Base-by-base conservation (phyloP, 2,113 vertebrate species). In the Dipodomys spectabilis region DNA sequence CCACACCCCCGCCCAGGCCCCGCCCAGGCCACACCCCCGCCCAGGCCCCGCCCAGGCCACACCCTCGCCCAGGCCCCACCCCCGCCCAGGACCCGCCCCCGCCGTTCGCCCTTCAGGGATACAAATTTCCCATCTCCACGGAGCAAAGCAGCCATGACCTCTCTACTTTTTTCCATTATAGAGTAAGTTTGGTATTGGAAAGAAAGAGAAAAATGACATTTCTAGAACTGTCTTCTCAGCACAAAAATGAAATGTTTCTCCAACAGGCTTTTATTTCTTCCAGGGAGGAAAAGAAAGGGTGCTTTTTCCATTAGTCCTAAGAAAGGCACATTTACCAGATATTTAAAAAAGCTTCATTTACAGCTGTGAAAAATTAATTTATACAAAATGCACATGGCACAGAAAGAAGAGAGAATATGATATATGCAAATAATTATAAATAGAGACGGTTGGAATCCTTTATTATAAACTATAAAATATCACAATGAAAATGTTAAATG, bases 241-340 rank as follows among this genome's bases (percentile, higher is more conserved):
- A 86, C 71, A 90, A 92, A 91, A 88, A 72, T 30, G 72, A 87
- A 94, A 74, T 72, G 62, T 84, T 94, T 93, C 90, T 69, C 85
- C 87, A 78, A 81, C 27, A 67, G 69, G 15, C 35, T 86, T 92
- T 75, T 62, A 23, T 53, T 90, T 82, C 57, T 89, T 72, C 60
- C 23, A 23, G 4, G 53, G 53, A 13, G 53, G 74, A 39, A 39
- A 35, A 78, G 67, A 68, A 60, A 71, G 28, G 15, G 15, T 57
- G 7, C 20, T 23, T 39, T 57, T 92, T 68, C 32, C 71, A 77
- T 71, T 83, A 88, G 72, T 49, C 75, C 18, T 45, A 28, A 72
- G 78, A 49, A 74, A 30, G 71, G 25, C 69, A 27, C 35, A 10
- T 9, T 18, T 39, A 77, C 35, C 44, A 30, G 71, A 20, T 49